phyloP scores from a whole-genome alignment of 2,113 vertebrate species.

The Labrus mixtus region DNA sequence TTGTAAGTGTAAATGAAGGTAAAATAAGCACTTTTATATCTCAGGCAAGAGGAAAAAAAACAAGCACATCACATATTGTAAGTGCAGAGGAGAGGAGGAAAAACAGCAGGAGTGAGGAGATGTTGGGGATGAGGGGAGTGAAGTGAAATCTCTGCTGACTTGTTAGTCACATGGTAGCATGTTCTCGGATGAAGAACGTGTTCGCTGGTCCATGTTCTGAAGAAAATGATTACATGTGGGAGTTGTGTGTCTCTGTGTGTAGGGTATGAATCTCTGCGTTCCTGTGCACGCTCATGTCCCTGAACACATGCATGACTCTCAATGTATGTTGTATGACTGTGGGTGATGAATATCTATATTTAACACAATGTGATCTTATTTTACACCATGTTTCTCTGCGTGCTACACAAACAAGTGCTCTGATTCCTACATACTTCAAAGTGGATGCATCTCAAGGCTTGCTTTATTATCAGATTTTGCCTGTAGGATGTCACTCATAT shows the following conservation, averaged over 20 bases:
- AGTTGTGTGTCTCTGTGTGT: constrained; percentile 27
- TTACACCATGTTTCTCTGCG: neutral
- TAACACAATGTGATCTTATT: neutral
- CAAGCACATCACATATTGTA: neutral
- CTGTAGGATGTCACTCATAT: neutral
- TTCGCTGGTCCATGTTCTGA: constrained; percentile 29
- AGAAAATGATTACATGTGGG: constrained; percentile 36
- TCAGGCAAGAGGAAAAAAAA: constrained; percentile 16
- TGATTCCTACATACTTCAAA: neutral
- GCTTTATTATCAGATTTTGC: neutral
- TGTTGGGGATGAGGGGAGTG: neutral
- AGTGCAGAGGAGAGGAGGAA: neutral
- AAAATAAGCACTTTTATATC: neutral
- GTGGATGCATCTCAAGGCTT: neutral
- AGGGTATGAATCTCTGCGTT: neutral
- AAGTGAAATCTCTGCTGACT: constrained; percentile 55
- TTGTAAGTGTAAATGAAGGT: constrained; percentile 29
- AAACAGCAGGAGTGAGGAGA: neutral
- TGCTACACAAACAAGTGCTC: neutral
- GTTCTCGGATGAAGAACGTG: constrained; percentile 44
- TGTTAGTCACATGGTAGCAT: constrained; percentile 59
- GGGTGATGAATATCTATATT: constrained; percentile 13
- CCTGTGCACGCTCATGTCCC: neutral
- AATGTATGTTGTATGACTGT: constrained; percentile 37
- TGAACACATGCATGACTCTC: constrained; percentile 5